phyloP scores from a whole-genome alignment of 1,140 invertebrate species.

The Pogonomyrmex californicus region DNA sequence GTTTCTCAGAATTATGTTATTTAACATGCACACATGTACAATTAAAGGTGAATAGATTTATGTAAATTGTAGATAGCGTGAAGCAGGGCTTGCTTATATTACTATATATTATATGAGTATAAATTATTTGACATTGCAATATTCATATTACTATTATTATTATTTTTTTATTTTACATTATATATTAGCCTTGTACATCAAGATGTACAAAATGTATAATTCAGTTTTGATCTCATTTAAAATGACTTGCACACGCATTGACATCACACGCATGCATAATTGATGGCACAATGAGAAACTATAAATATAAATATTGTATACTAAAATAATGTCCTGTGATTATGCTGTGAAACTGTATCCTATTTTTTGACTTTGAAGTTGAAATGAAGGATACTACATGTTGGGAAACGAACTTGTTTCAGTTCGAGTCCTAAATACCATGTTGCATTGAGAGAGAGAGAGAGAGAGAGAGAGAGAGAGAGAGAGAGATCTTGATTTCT shows the following conservation, averaged over 20 bases:
- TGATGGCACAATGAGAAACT: not conserved
- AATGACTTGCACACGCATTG: not conserved
- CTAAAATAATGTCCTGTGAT: not conserved
- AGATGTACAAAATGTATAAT: not conserved
- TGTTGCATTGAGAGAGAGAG: too few relatives aligned
- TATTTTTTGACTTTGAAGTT: not conserved
- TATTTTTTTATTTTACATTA: constrained; percentile 25
- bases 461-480: too few relatives aligned
- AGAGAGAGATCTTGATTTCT: not conserved
- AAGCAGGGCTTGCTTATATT: too few relatives aligned
- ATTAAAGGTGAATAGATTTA: not conserved
- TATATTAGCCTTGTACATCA: too few relatives aligned
- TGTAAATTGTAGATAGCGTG: not conserved
- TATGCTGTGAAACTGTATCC: not conserved
- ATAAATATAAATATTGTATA: not conserved
- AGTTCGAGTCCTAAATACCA: not conserved
- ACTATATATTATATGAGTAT: constrained; percentile 59
- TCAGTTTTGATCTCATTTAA: not conserved
- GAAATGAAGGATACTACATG: not conserved
- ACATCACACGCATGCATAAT: not conserved
- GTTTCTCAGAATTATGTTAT: constrained; percentile 15
- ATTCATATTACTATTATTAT: not conserved
- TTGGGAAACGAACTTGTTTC: not conserved
- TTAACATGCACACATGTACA: not conserved
- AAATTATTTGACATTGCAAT: constrained; percentile 64